These are phyloP conservation scores for Takifugu ocellatus DNA, from an alignment of 2,797 vertebrate genomes.

Conservation along the genomic window DNA sequence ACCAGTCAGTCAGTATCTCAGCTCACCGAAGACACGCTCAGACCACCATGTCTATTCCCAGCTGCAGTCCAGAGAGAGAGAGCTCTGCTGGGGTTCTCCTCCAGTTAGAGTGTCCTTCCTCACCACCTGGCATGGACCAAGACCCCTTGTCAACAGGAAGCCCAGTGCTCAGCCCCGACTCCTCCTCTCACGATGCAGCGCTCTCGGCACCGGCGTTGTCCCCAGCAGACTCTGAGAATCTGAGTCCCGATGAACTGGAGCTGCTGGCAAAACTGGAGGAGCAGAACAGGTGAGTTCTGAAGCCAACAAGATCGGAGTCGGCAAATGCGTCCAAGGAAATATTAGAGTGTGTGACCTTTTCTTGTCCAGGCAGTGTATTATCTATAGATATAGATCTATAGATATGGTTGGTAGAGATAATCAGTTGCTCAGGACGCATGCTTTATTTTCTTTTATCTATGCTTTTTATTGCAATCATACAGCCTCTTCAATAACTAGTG, in stretches of 20 bases:
- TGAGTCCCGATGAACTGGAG: slow-evolving; percentile 93
- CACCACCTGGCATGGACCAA: slow-evolving; percentile 65
- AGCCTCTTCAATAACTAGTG: too few species aligned
- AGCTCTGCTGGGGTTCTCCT: slow-evolving; percentile 46
- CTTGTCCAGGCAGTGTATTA: too few species aligned
- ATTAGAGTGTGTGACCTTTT: too few species aligned
- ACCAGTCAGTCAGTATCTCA: slow-evolving; percentile 31
- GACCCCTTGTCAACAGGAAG: slow-evolving; percentile 81
- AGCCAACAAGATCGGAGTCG: neutral
- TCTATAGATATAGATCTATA: too few species aligned
- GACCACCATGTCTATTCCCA: slow-evolving; percentile 72
- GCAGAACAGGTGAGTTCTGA: slow-evolving; percentile 85
- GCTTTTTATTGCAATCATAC: too few species aligned
- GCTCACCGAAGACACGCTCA: slow-evolving; percentile 24
- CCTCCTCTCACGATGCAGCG: slow-evolving; percentile 84
- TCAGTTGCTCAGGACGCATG: too few species aligned
- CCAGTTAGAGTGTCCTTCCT: slow-evolving; percentile 66
- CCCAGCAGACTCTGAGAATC: slow-evolving; percentile 89
- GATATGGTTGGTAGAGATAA: too few species aligned
- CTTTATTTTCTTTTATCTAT: too few species aligned
- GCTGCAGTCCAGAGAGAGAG: slow-evolving; percentile 76
- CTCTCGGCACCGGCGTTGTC: slow-evolving; percentile 84
- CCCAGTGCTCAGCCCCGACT: slow-evolving; percentile 89
- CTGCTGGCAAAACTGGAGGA: slow-evolving; percentile 94
- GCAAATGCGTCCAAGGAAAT: too few species aligned